A percentile compares a stretch with the other conserved stretches of the same genome.
These are phyloP conservation scores for Dryadula phaetusa DNA, from an alignment of 2,888 invertebrate genomes.

Conservation along the genomic window DNA sequence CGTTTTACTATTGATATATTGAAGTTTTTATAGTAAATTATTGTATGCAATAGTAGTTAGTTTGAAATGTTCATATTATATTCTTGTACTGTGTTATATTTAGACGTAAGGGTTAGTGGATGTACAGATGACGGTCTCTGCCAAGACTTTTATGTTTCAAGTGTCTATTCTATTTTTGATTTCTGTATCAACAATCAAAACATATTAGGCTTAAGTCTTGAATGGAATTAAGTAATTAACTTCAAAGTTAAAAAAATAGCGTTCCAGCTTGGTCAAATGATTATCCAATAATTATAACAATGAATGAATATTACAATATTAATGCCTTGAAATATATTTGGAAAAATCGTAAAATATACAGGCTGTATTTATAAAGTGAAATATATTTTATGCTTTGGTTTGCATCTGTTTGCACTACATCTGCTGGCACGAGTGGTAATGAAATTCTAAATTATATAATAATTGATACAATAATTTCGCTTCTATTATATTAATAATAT, in stretches of 20 bases:
- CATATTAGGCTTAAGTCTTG: too few species aligned
- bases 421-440: not conserved
- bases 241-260: too few species aligned
- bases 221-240: too few species aligned
- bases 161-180: not conserved
- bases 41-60: not conserved
- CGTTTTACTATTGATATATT: not conserved
- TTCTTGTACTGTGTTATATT: constrained; percentile 15
- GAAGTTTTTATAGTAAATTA: not conserved
- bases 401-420: not conserved
- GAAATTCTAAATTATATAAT: constrained; percentile 11
- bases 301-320: too few species aligned
- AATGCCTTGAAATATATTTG: too few species aligned
- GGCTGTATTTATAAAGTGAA: too few species aligned
- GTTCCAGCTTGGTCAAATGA: too few species aligned
- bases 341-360: too few species aligned
- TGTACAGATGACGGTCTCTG: not conserved
- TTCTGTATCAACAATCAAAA: too few species aligned
- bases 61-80: constrained; percentile 13
- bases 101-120: not conserved
- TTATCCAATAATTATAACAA: not conserved
- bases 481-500: not conserved
- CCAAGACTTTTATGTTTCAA: not conserved
- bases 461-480: not conserved
- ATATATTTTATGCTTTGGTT: too few species aligned